Percentiles rank a stretch among this genome's conserved stretches.
phyloP scores from a whole-genome alignment of 2,797 vertebrate species.

The Argyrosomus regius region DNA sequence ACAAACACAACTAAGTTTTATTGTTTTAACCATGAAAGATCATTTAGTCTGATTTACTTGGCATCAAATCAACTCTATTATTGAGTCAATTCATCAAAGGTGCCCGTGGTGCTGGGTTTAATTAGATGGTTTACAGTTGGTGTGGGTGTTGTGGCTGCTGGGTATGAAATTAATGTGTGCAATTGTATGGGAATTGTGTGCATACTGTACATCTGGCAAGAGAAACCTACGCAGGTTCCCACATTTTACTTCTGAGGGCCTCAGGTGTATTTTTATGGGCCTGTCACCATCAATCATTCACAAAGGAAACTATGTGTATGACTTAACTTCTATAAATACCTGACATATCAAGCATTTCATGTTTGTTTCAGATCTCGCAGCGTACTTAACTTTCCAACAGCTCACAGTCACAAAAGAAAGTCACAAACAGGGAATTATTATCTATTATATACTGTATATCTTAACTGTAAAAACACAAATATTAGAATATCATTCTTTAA shows the following conservation, averaged over 20 bases:
- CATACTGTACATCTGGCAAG: not conserved
- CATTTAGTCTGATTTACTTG: slow-evolving; percentile 15
- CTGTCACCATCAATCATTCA: slow-evolving; percentile 66
- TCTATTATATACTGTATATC: not conserved
- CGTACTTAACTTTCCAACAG: not conserved
- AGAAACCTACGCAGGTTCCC: slow-evolving; percentile 36
- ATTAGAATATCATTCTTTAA: slow-evolving; percentile 1
- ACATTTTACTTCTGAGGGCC: slow-evolving; percentile 36
- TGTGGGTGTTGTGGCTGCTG: slow-evolving; percentile 7
- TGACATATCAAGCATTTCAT: slow-evolving; percentile 44
- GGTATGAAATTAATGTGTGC: slow-evolving; percentile 13
- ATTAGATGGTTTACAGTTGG: slow-evolving; percentile 23
- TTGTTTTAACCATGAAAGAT: slow-evolving; percentile 2
- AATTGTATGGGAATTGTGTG: not conserved
- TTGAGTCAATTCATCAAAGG: slow-evolving; percentile 8
- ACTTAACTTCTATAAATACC: slow-evolving; percentile 46
- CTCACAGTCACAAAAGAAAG: not conserved
- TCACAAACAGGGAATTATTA: not conserved
- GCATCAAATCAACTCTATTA: slow-evolving; percentile 21
- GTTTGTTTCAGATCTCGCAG: not conserved
- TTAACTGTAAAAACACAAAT: not conserved
- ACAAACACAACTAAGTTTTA: slow-evolving; percentile 8
- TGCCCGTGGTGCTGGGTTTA: not conserved
- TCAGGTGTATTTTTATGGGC: slow-evolving; percentile 32
- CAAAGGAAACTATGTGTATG: not conserved